These are phyloP conservation scores for Autographa pulchrina DNA, from an alignment of 2,888 invertebrate genomes.

Conservation along the genomic window DNA sequence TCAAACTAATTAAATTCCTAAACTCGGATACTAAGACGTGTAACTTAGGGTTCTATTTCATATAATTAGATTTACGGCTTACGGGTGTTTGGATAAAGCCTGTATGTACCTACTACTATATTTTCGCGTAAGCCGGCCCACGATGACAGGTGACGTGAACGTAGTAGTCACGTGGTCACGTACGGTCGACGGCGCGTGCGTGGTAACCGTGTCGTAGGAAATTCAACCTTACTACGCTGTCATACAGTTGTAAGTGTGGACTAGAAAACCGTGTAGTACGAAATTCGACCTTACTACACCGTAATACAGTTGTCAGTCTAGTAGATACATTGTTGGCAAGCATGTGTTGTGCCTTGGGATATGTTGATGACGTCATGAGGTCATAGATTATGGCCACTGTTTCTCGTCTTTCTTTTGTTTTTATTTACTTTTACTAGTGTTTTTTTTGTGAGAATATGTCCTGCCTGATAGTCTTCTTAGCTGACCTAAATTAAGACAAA, in stretches of 20 bases:
- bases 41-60: background rate
- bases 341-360: background rate
- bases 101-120: conserved; percentile 23
- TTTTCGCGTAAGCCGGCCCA: conserved; percentile 14
- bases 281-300: background rate
- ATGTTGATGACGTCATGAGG: conserved; percentile 4
- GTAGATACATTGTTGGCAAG: background rate
- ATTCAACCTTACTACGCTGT: background rate
- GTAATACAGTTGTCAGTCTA: background rate
- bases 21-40: background rate
- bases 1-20: background rate
- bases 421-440: background rate
- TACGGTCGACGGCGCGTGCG: conserved; percentile 5
- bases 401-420: background rate
- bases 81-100: conserved; percentile 1
- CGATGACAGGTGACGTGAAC: conserved; percentile 24
- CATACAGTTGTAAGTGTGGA: background rate
- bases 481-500: no score
- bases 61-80: conserved; percentile 4
- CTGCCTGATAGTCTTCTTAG: no score
- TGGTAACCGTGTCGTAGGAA: background rate
- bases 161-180: background rate
- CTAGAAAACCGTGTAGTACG: background rate
- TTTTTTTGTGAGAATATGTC: background rate
- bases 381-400: background rate